Percentiles rank a stretch among this genome's conserved stretches.
Evolutionary conservation across 37 sponge, comb jelly and placozoan genomes (phyloP).

Genomic region (Ianthella basta): DNA sequence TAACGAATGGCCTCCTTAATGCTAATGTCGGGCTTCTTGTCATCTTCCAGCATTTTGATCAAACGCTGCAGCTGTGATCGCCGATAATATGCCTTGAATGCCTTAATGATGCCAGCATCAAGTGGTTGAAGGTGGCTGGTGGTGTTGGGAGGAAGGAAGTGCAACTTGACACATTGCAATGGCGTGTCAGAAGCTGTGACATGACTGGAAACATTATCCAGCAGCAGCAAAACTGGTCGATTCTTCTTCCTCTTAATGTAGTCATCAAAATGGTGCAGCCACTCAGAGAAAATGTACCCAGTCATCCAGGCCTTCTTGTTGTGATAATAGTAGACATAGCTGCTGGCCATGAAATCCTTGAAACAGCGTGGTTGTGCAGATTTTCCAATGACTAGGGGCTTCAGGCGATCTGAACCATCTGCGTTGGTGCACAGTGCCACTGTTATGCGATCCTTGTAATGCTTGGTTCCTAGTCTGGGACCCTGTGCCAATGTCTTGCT

Average conservation of each 20-base stretch:
- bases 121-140: constrained; percentile 25
- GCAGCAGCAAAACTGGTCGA: constrained; percentile 12
- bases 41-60: constrained; percentile 13
- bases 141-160: constrained; percentile 22
- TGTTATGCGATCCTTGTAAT: constrained; percentile 19
- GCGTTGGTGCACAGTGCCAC: constrained; percentile 16
- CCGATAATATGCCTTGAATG: constrained; percentile 18
- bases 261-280: constrained; percentile 27
- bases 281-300: constrained; percentile 16
- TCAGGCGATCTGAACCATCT: constrained; percentile 18
- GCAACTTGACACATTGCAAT: constrained; percentile 6
- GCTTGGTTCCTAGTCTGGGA: constrained; percentile 24
- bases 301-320: constrained; percentile 27
- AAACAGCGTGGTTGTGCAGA: constrained; percentile 14
- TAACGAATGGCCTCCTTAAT: constrained; percentile 14
- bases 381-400: constrained; percentile 29
- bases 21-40: not conserved
- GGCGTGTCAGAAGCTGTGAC: constrained; percentile 4
- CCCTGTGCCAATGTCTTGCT: constrained; percentile 5
- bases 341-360: not conserved
- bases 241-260: constrained; percentile 24
- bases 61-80: not conserved
- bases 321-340: not conserved
- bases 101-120: constrained; percentile 28
- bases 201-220: constrained; percentile 28